Conservation (phyloP, 2,113 vertebrate species). For the Antechinus stuartii region DNA sequence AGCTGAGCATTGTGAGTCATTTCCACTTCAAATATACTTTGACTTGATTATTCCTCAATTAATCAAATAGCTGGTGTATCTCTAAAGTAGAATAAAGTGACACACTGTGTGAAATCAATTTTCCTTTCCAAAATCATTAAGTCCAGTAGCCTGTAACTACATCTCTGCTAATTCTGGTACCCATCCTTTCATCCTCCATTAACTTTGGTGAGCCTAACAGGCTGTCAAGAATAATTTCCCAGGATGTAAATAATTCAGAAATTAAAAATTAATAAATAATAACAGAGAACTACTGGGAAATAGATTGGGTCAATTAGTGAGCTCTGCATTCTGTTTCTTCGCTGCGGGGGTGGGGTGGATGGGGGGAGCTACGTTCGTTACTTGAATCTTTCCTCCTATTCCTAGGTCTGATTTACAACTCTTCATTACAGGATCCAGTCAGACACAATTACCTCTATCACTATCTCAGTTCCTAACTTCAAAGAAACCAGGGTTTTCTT, state of each 20-base stretch:
- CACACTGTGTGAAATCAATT: slow-evolving; percentile 91
- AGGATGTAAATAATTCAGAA: slow-evolving; percentile 97
- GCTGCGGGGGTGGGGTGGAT: slow-evolving; percentile 82
- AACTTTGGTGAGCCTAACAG: slow-evolving; percentile 90
- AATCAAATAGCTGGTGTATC: slow-evolving; percentile 91
- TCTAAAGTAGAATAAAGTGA: slow-evolving; percentile 92
- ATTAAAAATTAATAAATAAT: slow-evolving; percentile 99
- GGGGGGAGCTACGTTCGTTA: slow-evolving; percentile 87
- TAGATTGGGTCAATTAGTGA: slow-evolving; percentile 94
- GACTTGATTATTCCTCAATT: slow-evolving; percentile 90
- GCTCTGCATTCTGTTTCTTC: slow-evolving; percentile 91
- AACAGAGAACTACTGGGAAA: slow-evolving; percentile 94
- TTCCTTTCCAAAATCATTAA: slow-evolving; percentile 91
- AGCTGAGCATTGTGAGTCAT: slow-evolving; percentile 87
- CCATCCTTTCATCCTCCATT: slow-evolving; percentile 91
- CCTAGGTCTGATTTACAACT: slow-evolving; percentile 89
- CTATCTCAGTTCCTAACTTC: slow-evolving; percentile 91
- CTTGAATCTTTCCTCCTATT: slow-evolving; percentile 87
- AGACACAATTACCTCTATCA: slow-evolving; percentile 94
- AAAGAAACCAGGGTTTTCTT: slow-evolving; percentile 93
- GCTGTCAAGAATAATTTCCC: slow-evolving; percentile 91
- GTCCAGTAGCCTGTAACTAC: slow-evolving; percentile 88
- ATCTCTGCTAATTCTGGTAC: slow-evolving; percentile 86
- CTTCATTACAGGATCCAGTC: slow-evolving; percentile 95
- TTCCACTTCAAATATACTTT: slow-evolving; percentile 91